Evolutionary conservation across 2,797 vertebrate genomes (phyloP).

Genomic region (Melanogrammus aeglefinus): DNA sequence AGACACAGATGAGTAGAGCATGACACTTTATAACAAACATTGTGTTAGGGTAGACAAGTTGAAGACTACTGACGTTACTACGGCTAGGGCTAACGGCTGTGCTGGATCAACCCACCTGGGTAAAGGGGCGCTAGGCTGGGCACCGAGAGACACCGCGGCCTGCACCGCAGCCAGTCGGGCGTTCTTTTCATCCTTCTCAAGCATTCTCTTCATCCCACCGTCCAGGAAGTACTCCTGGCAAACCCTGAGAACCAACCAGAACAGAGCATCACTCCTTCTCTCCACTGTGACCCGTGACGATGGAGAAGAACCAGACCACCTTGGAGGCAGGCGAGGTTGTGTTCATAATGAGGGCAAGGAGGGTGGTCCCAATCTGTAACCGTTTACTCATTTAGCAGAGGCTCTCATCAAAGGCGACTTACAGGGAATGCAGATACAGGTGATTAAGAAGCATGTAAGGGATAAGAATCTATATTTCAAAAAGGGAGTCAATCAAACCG

Average conservation of each 20-base stretch:
- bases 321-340: too few species aligned
- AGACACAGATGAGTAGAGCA: too few species aligned
- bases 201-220: conserved; percentile 90
- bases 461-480: too few species aligned
- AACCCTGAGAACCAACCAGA: conserved; percentile 71
- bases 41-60: too few species aligned
- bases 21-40: too few species aligned
- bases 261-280: neutral
- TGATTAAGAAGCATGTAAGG: too few species aligned
- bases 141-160: conserved; percentile 69
- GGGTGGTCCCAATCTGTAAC: too few species aligned
- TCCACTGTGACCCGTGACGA: too few species aligned
- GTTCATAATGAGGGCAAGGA: too few species aligned
- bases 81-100: neutral
- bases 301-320: neutral
- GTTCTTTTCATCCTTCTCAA: conserved; percentile 94
- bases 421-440: too few species aligned
- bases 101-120: conserved; percentile 51
- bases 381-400: too few species aligned
- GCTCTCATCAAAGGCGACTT: too few species aligned
- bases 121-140: conserved; percentile 48
- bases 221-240: conserved; percentile 96
- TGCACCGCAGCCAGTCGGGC: conserved; percentile 70
- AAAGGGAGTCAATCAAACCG: neutral
- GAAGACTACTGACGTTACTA: neutral